These are phyloP conservation scores for Ovis aries DNA, from an alignment of 2,113 vertebrate species.

Conservation along the genomic window DNA sequence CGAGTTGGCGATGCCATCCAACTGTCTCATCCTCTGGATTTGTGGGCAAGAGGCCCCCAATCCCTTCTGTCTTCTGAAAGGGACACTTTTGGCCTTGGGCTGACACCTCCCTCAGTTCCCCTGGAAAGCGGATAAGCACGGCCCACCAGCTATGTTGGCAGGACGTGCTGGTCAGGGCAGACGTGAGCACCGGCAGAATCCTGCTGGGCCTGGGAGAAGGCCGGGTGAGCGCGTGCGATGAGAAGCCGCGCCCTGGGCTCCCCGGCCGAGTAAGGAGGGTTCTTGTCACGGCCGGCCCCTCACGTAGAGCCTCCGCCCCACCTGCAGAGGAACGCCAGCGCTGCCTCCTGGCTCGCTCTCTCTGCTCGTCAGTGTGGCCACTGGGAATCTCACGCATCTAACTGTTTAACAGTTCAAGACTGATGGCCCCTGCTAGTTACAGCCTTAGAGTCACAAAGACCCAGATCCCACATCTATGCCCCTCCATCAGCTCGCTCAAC, in stretches of 20 bases:
- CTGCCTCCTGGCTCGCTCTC: neutral
- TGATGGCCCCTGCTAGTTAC: no score
- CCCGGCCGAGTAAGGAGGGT: no score
- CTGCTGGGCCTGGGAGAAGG: neutral
- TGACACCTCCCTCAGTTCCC: neutral
- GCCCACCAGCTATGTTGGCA: neutral
- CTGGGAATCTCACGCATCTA: neutral
- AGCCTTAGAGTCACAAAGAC: neutral
- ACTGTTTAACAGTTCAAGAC: neutral
- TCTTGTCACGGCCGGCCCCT: neutral
- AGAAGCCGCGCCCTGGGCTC: neutral
- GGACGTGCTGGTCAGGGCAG: neutral
- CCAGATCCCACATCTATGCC: no score
- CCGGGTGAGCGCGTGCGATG: fast-evolving
- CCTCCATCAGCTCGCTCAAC: neutral
- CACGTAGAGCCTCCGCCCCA: neutral
- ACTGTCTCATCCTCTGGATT: neutral
- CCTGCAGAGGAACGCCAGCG: neutral
- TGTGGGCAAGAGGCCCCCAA: neutral
- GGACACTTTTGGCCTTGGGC: neutral
- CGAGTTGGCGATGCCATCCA: neutral
- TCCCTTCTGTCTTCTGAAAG: neutral
- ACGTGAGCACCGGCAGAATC: fast-evolving
- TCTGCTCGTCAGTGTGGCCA: neutral
- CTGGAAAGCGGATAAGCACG: neutral